These are phyloP conservation scores for Sisyra nigra DNA, from an alignment of 2,888 invertebrate species.

Conservation along the genomic window DNA sequence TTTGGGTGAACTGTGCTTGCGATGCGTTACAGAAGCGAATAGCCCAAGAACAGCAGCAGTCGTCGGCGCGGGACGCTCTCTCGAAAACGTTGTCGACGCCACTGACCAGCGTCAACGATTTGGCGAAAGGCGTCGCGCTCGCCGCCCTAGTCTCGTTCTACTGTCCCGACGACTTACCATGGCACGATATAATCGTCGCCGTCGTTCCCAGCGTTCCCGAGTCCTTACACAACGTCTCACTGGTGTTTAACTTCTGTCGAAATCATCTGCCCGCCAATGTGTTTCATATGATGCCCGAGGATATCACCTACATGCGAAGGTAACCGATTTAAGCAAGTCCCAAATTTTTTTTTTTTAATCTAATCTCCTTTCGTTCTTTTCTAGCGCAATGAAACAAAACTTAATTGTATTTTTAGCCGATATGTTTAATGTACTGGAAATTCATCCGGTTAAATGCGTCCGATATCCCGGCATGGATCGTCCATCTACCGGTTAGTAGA, in stretches of 20 bases:
- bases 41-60: slow-evolving; percentile 27
- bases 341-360: background rate
- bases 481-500: slow-evolving; percentile 25
- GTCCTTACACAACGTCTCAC: slow-evolving; percentile 78
- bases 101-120: slow-evolving; percentile 12
- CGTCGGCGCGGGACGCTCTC: slow-evolving; percentile 16
- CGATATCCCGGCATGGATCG: slow-evolving; percentile 61
- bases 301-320: slow-evolving; percentile 53
- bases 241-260: slow-evolving; percentile 76
- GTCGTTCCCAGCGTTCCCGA: slow-evolving; percentile 69
- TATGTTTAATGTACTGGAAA: slow-evolving; percentile 84
- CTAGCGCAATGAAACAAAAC: slow-evolving; percentile 80
- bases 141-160: slow-evolving; percentile 82
- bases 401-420: slow-evolving; percentile 84
- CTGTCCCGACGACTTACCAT: slow-evolving; percentile 63
- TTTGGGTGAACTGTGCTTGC: slow-evolving; percentile 83
- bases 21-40: slow-evolving; percentile 50
- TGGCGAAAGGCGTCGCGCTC: slow-evolving; percentile 81
- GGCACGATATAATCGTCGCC: slow-evolving; percentile 45
- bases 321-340: background rate
- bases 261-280: slow-evolving; percentile 72
- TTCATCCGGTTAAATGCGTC: slow-evolving; percentile 79
- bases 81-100: background rate
- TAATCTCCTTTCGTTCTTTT: slow-evolving; percentile 19
- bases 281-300: slow-evolving; percentile 91